phyloP scores from a whole-genome alignment of 2,888 invertebrate species.

The Cantharis rufa region DNA sequence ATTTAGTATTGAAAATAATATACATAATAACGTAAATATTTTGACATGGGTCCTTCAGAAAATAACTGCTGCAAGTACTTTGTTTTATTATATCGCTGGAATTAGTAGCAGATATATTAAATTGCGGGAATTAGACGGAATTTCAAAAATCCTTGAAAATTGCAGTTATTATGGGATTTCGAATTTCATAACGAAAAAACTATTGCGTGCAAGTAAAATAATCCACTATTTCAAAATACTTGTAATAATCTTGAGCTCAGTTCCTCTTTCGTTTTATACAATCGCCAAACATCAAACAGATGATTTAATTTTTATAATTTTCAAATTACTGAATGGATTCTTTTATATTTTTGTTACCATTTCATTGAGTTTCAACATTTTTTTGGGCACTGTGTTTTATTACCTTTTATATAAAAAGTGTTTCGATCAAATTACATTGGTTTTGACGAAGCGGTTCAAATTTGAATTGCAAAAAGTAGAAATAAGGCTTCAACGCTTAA shows the following conservation, averaged over 20 bases:
- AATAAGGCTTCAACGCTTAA: neutral
- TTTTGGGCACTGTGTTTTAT: neutral
- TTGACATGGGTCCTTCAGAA: neutral
- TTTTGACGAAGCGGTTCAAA: neutral
- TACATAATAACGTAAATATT: no score
- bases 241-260: neutral
- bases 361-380: neutral
- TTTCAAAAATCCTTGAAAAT: neutral
- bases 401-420: neutral
- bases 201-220: neutral
- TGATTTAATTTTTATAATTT: neutral
- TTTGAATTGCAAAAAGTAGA: neutral
- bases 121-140: neutral
- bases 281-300: neutral
- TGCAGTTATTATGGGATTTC: neutral
- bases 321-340: neutral
- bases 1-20: no score
- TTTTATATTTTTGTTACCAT: neutral
- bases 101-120: neutral
- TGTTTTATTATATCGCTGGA: neutral
- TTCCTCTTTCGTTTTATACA: neutral
- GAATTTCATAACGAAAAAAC: neutral
- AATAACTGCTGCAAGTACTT: neutral
- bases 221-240: neutral
- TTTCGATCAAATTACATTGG: neutral